Evolutionary conservation across 2,797 vertebrate species (phyloP).

Genomic region (Eulemur coronatus): DNA sequence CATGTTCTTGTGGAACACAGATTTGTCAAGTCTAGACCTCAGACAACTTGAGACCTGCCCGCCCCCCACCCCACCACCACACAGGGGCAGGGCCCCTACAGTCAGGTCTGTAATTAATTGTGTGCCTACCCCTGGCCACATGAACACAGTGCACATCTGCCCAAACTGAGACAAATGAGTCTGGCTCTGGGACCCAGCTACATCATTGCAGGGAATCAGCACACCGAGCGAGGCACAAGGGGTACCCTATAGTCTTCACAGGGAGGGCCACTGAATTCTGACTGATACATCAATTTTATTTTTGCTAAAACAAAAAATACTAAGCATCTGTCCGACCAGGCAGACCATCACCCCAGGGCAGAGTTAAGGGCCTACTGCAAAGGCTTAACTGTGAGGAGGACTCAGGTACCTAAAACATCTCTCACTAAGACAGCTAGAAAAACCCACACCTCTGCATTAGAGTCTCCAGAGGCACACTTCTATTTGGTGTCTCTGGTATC

Average conservation of each 20-base stretch:
- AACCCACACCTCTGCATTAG: neutral
- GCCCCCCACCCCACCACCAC: fast-evolving
- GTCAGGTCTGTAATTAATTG: fast-evolving
- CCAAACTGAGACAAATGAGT: neutral
- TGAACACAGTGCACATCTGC: neutral
- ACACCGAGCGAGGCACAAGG: too few relatives aligned
- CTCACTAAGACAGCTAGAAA: neutral
- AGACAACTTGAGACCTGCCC: neutral
- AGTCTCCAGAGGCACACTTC: neutral
- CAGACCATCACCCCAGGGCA: neutral
- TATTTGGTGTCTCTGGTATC: neutral
- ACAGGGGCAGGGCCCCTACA: fast-evolving
- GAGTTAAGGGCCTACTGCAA: neutral
- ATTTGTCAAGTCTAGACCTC: neutral
- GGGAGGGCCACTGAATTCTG: neutral
- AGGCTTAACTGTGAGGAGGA: neutral
- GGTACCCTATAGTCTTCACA: neutral
- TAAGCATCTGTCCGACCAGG: neutral
- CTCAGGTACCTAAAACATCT: neutral
- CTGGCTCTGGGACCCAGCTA: neutral
- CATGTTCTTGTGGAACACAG: neutral
- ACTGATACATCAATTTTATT: neutral
- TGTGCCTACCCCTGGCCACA: neutral
- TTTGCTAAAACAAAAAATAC: neutral
- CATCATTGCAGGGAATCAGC: neutral